These are phyloP conservation scores for Aquatica leii DNA, from an alignment of 2,888 invertebrate species.

Conservation along the genomic window DNA sequence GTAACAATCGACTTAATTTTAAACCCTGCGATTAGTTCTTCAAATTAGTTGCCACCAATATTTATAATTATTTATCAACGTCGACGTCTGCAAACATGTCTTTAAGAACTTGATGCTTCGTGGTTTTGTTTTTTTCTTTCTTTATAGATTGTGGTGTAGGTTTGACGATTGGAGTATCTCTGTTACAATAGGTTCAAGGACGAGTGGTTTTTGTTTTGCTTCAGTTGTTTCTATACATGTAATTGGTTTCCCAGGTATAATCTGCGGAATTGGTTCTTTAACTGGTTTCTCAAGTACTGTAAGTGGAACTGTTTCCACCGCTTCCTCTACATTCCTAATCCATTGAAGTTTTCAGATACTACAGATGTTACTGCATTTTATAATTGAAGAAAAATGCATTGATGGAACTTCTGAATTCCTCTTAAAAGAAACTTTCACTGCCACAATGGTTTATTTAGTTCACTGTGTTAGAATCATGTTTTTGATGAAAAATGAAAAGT, in stretches of 20 bases:
- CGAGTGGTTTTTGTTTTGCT: conserved; percentile 32
- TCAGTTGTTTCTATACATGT: conserved; percentile 7
- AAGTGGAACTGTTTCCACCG: conserved; percentile 57
- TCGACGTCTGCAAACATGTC: conserved; percentile 71
- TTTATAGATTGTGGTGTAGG: conserved; percentile 55
- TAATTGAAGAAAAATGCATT: no score
- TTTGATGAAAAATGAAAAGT: no score
- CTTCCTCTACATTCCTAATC: conserved; percentile 51
- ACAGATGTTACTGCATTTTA: no score
- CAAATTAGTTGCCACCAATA: conserved; percentile 78
- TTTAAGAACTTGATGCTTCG: conserved; percentile 52
- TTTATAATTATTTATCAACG: conserved; percentile 88
- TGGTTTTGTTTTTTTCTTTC: conserved; percentile 47
- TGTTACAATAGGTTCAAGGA: conserved; percentile 39
- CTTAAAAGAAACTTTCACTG: no score
- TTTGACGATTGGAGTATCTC: conserved; percentile 50
- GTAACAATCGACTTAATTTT: conserved; percentile 89
- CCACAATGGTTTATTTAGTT: no score
- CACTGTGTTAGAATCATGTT: no score
- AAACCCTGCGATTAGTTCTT: conserved; percentile 91
- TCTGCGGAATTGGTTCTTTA: no score
- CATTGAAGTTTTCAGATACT: no score
- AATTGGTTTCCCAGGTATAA: conserved; percentile 55
- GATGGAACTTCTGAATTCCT: no score
- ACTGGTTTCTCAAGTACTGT: no score